Evolutionary conservation across 2,797 vertebrate species (phyloP).

Genomic region (Enteromius mattozi): DNA sequence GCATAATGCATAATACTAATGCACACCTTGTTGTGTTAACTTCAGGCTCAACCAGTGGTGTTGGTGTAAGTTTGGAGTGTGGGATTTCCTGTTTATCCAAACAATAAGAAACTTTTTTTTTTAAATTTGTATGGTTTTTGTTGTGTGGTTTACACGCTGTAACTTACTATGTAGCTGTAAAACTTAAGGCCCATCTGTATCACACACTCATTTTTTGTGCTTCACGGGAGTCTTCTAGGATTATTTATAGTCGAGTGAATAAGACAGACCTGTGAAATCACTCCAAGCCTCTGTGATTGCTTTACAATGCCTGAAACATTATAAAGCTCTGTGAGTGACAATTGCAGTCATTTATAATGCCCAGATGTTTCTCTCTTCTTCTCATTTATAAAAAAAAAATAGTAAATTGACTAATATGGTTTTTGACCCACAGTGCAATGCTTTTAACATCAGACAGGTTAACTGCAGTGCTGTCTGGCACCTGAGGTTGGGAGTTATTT

Average conservation of each 20-base stretch:
- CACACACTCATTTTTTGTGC: constrained; percentile 10
- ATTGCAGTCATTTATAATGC: constrained; percentile 60
- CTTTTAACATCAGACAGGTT: constrained; percentile 12
- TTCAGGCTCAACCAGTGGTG: not conserved
- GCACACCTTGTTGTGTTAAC: not conserved
- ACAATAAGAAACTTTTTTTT: not conserved
- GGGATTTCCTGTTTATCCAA: not conserved
- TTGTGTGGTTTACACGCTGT: not conserved
- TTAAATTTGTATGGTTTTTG: not conserved
- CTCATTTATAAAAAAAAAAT: constrained; percentile 29
- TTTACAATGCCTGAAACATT: constrained; percentile 63
- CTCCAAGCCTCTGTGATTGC: constrained; percentile 51
- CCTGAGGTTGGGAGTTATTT: not conserved
- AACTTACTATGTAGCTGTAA: not conserved
- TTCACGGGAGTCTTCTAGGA: constrained; percentile 16
- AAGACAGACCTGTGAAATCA: constrained; percentile 57
- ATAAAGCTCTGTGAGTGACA: constrained; percentile 66
- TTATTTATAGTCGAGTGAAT: constrained; percentile 36
- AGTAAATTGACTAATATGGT: not conserved
- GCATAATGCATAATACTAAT: not conserved
- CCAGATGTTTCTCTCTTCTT: constrained; percentile 63
- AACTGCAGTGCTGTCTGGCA: not conserved
- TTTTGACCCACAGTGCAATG: constrained; percentile 2
- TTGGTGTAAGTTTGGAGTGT: not conserved
- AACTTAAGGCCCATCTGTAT: constrained; percentile 3